Percentiles rank a stretch among this genome's conserved stretches.
Conservation (phyloP, 2,113 vertebrate species). For the Suncus etruscus region DNA sequence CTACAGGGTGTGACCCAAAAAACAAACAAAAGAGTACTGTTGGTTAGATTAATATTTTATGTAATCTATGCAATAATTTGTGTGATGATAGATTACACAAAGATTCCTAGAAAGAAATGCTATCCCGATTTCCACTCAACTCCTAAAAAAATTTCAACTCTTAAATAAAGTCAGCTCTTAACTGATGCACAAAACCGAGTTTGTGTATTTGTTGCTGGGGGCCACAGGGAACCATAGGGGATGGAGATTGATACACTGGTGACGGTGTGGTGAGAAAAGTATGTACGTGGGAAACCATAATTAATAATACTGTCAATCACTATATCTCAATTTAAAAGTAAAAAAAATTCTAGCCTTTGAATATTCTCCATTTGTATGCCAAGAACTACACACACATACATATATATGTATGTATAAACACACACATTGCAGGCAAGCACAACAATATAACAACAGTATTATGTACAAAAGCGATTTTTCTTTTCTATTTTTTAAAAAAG, state of each 20-base stretch:
- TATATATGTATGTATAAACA: too few relatives aligned
- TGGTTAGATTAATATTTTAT: not conserved
- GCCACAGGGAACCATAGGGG: too few relatives aligned
- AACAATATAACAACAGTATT: constrained; percentile 15
- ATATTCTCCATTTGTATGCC: not conserved
- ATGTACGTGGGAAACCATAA: too few relatives aligned
- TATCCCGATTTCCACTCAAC: too few relatives aligned
- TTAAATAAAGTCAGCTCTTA: not conserved
- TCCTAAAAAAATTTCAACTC: too few relatives aligned
- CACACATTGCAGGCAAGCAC: constrained; percentile 30
- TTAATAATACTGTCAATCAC: too few relatives aligned
- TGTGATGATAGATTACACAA: constrained; percentile 2
- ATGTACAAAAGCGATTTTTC: constrained; percentile 46
- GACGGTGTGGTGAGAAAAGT: too few relatives aligned
- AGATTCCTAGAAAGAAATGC: constrained; percentile 48
- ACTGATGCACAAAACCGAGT: too few relatives aligned
- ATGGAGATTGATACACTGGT: too few relatives aligned
- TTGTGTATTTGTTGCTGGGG: too few relatives aligned
- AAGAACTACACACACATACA: constrained; percentile 5
- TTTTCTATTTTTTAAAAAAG: constrained; percentile 6
- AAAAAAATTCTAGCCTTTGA: not conserved
- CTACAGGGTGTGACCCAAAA: too few relatives aligned
- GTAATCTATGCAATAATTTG: not conserved
- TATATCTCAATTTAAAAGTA: too few relatives aligned
- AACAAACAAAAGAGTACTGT: not conserved